Percentiles rank a stretch among this genome's conserved stretches.
Evolutionary conservation across 2,113 vertebrate genomes (phyloP).

Genomic region (Dolichotis patagonum): DNA sequence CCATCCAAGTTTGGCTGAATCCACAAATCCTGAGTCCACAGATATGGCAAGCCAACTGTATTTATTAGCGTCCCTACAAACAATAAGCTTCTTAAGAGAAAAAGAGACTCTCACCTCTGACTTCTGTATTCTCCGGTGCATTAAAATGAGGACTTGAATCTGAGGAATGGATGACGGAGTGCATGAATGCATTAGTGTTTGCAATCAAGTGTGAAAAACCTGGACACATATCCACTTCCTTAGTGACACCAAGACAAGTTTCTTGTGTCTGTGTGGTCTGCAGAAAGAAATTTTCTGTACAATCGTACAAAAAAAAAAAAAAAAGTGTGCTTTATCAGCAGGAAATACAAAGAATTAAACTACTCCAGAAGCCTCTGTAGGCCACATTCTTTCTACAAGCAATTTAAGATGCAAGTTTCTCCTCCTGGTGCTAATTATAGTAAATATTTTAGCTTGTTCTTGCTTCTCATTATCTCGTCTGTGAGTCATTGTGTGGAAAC

Average conservation of each 20-base stretch:
- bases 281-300: neutral
- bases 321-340: neutral
- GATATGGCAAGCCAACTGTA: neutral
- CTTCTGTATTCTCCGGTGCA: neutral
- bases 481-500: slow-evolving; percentile 57
- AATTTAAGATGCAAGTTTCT: slow-evolving; percentile 17
- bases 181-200: accelerated
- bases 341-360: neutral
- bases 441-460: slow-evolving; percentile 60
- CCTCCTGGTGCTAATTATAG: slow-evolving; percentile 31
- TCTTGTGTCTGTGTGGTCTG: neutral
- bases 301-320: neutral
- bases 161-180: neutral
- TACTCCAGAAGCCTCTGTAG: neutral
- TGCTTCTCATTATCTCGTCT: slow-evolving; percentile 15
- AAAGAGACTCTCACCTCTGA: neutral
- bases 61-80: neutral
- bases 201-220: neutral
- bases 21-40: neutral
- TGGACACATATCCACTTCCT: neutral
- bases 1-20: neutral
- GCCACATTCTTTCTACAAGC: neutral
- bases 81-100: neutral
- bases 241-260: neutral
- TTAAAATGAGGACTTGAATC: neutral